Evolutionary conservation across 30 jellyfish, hydroid and myxozoan species (phyloP).

Genomic region (Turritopsis dohrnii): DNA sequence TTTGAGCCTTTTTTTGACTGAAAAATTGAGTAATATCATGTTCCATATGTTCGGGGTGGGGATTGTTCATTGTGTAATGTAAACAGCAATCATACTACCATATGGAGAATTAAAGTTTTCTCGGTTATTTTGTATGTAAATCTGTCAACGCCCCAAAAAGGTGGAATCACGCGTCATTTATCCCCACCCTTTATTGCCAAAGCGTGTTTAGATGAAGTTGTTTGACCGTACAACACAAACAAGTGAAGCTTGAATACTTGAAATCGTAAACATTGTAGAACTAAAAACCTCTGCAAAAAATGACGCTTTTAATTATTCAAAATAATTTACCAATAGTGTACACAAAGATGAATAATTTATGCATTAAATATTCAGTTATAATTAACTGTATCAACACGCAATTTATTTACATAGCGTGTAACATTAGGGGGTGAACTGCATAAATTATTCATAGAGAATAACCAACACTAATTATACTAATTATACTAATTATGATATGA

Average conservation of each 20-base stretch:
- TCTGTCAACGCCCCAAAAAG: neutral
- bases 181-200: neutral
- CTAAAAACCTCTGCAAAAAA: too few relatives aligned
- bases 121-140: neutral
- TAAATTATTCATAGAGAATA: neutral
- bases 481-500: too few relatives aligned
- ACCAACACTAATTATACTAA: neutral
- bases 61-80: too few relatives aligned
- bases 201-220: too few relatives aligned
- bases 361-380: neutral
- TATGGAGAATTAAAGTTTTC: too few relatives aligned
- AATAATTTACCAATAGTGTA: neutral
- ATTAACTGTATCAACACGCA: neutral
- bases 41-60: too few relatives aligned
- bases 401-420: neutral
- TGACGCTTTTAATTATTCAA: neutral
- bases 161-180: neutral
- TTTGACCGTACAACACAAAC: too few relatives aligned
- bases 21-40: too few relatives aligned
- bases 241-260: too few relatives aligned
- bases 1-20: too few relatives aligned
- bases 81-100: too few relatives aligned
- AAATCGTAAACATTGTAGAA: too few relatives aligned
- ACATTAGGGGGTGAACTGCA: neutral
- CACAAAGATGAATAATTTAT: neutral